Conservation (phyloP, 2,797 vertebrate genomes). For the Paedocypris micromegethes region DNA sequence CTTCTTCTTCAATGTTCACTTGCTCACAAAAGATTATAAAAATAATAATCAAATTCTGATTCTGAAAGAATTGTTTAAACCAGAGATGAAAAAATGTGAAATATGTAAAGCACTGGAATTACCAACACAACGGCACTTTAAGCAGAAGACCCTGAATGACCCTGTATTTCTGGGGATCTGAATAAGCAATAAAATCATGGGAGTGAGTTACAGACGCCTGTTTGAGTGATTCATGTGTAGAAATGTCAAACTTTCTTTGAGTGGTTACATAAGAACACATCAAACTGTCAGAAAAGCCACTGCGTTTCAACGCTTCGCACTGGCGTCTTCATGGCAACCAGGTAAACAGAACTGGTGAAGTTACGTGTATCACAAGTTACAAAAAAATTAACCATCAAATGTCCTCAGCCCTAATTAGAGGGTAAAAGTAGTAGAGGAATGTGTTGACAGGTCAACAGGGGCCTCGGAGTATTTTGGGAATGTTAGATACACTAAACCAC, state of each 20-base stretch:
- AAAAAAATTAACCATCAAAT: conserved; percentile 6
- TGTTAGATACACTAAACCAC: conserved; percentile 9
- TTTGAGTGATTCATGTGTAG: neutral
- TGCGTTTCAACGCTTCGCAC: conserved; percentile 2
- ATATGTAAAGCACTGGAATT: neutral
- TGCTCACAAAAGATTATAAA: too few relatives aligned
- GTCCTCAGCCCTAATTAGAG: conserved; percentile 8
- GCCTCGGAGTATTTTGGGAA: conserved; percentile 18
- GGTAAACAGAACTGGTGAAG: conserved; percentile 16
- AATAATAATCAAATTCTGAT: too few relatives aligned
- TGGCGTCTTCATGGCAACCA: neutral
- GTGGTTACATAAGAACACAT: conserved; percentile 9
- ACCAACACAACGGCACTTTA: neutral
- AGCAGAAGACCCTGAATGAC: neutral
- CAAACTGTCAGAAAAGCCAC: conserved; percentile 5
- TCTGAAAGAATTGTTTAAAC: too few relatives aligned
- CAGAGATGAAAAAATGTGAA: neutral
- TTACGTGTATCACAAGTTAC: conserved; percentile 10
- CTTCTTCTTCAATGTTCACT: too few relatives aligned
- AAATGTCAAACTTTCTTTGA: neutral
- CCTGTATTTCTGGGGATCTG: neutral
- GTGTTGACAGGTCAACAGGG: conserved; percentile 22
- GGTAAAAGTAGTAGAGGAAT: conserved; percentile 20
- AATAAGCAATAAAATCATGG: conserved; percentile 1
- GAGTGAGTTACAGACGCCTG: neutral